Base-by-base conservation (phyloP, 1,140 invertebrate genomes). In the Cheumatopsyche charites region DNA sequence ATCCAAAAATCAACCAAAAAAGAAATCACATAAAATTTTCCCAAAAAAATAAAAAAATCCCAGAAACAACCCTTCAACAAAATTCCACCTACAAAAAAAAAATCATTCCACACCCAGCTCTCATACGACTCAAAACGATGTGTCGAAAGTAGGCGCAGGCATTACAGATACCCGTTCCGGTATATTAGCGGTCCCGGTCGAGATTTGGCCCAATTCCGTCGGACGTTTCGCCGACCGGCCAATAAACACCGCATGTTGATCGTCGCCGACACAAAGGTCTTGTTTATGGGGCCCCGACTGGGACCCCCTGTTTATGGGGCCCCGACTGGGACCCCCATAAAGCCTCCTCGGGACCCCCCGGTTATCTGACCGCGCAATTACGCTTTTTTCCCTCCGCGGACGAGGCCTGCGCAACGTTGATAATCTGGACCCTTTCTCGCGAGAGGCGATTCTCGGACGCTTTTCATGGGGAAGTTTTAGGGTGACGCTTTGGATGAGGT, bases 211-310 rank as follows among this genome's bases (percentile, higher is more conserved):
- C 49, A 55, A 68, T 68, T 52, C 47, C 21, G 63, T n/a, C 45
- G 63, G 63, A 47, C 36, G 23, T 66, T 68, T 68, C 49, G 49
- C 66, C 26, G 66, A 47, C 29, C 49, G 47, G 15, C 43, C 66
- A 68, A 68, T 68, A 68, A 68, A 68, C 66, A 68, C 66, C 66
- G 66, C 66, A 68, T 68, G 66, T 68, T 68, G 66, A 68, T 68
- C 66, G 66, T 25, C 47, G 26, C 41, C 66, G 47, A 68, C 66
- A 68, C 66, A 68, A 68, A 68, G 66, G 66, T 68, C 66, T 68
- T 68, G 66, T 68, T 68, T 68, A 68, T 68, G 66, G 66, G 23
- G 11, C 62, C 19, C 25, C 42, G 66, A 13, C n/a, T n/a, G n/a
- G n/a, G n/a, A n/a, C 41, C 49, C 62, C 17, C 23, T n/a, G n/a